Percentiles rank a stretch among this genome's conserved stretches.
phyloP scores from a whole-genome alignment of 2,888 invertebrate genomes.

The Iphiclides podalirius region DNA sequence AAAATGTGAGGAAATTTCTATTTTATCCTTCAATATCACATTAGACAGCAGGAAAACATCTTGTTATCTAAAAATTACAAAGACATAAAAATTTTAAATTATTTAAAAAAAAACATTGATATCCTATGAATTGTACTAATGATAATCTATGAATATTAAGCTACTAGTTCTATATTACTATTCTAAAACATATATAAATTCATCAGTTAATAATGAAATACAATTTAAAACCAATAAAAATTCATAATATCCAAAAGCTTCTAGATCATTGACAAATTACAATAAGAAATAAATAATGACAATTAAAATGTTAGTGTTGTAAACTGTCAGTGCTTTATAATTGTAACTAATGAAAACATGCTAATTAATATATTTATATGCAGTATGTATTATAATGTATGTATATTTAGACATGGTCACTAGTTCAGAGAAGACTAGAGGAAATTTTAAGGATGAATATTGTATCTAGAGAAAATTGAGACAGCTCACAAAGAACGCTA shows the following conservation, averaged over 20 bases:
- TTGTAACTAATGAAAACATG: neutral
- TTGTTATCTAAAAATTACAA: too few relatives aligned
- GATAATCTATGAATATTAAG: too few relatives aligned
- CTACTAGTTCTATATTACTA: too few relatives aligned
- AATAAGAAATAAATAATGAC: constrained; percentile 3
- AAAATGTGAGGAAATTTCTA: too few relatives aligned
- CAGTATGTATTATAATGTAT: neutral
- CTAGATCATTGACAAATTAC: neutral
- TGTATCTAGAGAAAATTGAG: neutral
- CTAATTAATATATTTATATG: neutral
- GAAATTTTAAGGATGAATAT: neutral
- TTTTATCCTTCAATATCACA: too few relatives aligned
- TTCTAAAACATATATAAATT: too few relatives aligned
- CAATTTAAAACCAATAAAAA: neutral
- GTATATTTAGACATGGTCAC: neutral
- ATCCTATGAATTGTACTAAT: too few relatives aligned
- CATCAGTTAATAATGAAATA: too few relatives aligned
- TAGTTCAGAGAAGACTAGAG: neutral
- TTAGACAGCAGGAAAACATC: too few relatives aligned
- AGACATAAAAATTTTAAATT: too few relatives aligned
- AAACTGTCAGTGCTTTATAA: too few relatives aligned
- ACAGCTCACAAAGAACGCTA: neutral
- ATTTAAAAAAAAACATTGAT: too few relatives aligned
- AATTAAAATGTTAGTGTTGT: neutral
- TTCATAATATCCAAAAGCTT: neutral